These are phyloP conservation scores for Drosophila miranda DNA, from an alignment of 1,140 invertebrate genomes.

Conservation along the genomic window DNA sequence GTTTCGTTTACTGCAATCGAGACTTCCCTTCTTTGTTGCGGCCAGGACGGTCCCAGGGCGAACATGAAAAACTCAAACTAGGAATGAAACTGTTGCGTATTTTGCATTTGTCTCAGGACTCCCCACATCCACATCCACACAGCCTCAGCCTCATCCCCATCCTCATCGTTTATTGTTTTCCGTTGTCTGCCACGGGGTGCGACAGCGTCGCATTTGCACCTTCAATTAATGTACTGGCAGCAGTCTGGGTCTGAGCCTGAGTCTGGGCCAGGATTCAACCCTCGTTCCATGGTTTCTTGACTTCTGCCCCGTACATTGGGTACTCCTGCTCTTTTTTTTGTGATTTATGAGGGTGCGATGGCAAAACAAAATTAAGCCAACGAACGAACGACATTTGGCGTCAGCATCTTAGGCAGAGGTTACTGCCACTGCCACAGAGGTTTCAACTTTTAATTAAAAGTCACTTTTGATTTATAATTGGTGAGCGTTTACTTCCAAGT, in stretches of 20 bases:
- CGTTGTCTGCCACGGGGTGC: constrained; percentile 58
- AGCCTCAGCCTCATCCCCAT: constrained; percentile 34
- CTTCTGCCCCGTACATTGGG: neutral
- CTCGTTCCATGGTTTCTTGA: constrained; percentile 29
- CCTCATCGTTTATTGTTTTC: constrained; percentile 50
- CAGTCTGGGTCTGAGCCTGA: constrained; percentile 8
- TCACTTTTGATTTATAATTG: constrained; percentile 79
- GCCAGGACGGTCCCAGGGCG: constrained; percentile 48
- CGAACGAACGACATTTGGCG: constrained; percentile 71
- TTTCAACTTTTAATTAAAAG: constrained; percentile 79
- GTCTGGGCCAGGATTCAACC: constrained; percentile 36
- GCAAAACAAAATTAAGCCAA: constrained; percentile 79
- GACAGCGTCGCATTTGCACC: constrained; percentile 76
- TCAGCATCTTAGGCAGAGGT: constrained; percentile 64
- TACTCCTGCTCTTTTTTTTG: constrained; percentile 42
- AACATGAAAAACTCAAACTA: constrained; percentile 64
- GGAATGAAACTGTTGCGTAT: constrained; percentile 72
- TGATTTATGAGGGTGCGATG: constrained; percentile 77
- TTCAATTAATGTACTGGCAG: constrained; percentile 69
- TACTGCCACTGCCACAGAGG: constrained; percentile 28
- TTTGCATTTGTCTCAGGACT: constrained; percentile 58
- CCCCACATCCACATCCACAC: constrained; percentile 18
- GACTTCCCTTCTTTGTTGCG: constrained; percentile 39
- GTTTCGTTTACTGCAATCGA: constrained; percentile 64
- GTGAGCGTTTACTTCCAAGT: constrained; percentile 52